Percentiles rank a stretch among this genome's conserved stretches.
phyloP scores from a whole-genome alignment of 2,113 vertebrate genomes.

The Channa argus region DNA sequence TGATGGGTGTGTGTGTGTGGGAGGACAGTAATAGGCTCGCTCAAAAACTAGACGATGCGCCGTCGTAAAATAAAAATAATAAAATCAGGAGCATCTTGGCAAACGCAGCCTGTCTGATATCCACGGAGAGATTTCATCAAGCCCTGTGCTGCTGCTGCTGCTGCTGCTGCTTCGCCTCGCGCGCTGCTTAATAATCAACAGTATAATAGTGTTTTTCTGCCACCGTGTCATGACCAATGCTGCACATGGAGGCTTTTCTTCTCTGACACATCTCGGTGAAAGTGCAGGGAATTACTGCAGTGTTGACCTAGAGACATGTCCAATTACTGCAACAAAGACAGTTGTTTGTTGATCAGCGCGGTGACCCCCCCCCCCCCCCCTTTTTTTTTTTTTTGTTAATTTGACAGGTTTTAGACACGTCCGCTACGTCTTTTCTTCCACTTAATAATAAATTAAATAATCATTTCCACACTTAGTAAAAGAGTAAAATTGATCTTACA shows the following conservation, averaged over 20 bases:
- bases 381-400: neutral
- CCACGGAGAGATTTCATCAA: conserved; percentile 40
- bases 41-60: conserved; percentile 73
- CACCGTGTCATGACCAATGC: conserved; percentile 16
- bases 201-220: conserved; percentile 5
- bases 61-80: conserved; percentile 53
- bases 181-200: conserved; percentile 32
- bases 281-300: conserved; percentile 7
- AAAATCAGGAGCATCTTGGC: conserved; percentile 61
- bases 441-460: too few species aligned
- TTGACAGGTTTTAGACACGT: neutral
- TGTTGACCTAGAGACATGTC: conserved; percentile 14
- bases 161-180: conserved; percentile 20
- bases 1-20: conserved; percentile 72
- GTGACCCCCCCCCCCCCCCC: neutral
- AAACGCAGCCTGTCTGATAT: conserved; percentile 54
- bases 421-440: neutral
- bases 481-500: too few species aligned
- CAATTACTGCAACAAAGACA: conserved; percentile 1
- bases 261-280: conserved; percentile 8
- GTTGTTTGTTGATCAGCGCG: neutral
- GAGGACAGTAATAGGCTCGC: conserved; percentile 79
- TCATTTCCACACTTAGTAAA: too few species aligned
- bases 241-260: conserved; percentile 9
- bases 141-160: conserved; percentile 26